Evolutionary conservation across 2,888 invertebrate genomes (phyloP), one percentile per base, ranked within the genome.

Genomic region (Epinotia ramella): DNA sequence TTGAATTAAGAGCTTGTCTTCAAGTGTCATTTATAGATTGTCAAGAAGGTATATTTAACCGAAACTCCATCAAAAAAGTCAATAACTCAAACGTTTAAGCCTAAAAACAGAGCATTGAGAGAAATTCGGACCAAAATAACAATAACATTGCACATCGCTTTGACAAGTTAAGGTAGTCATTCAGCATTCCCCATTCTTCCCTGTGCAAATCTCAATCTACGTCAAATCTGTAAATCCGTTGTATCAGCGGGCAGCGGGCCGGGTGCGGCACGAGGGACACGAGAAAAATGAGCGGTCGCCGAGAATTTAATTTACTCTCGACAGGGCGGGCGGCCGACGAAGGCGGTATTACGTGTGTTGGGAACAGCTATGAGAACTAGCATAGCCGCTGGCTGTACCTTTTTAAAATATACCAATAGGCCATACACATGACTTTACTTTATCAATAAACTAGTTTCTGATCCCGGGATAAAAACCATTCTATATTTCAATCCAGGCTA

Each of bases 271-370:
- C 12, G 57, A 18, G 24, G 46, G 69, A n/a, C 24, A 20, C 57
- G 57, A 46, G 66, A 60, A 73, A 67, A 73, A 73, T 73, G 73
- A 60, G 40, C 60, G 57, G 64, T 59, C 74, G 73, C 49, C 74
- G 46, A 16, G 57, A 70, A 74, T 65, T 74, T 70, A 74, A 74
- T 74, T 74, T 65, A 70, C 57, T 49, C 63, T 28, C 69, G 64
- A 70, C 69, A 53, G 73, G 66, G 53, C 49, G 62, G 62, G 69
- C 74, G 40, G 59, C 59, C 59, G 57, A 40, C 33, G 28, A 1
- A 33, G 44, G 1, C 44, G 12, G 6, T 65, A 70, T 65, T 74
- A 74, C 64, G 74, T 74, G 20, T 49, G 3, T 49, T 0, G 6
- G 1, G 9, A 12, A 66, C 60, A 62, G 40, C 7, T 40, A 46